These are phyloP conservation scores for Meiosimyza platycephala DNA, from an alignment of 2,888 invertebrate species.

Conservation along the genomic window DNA sequence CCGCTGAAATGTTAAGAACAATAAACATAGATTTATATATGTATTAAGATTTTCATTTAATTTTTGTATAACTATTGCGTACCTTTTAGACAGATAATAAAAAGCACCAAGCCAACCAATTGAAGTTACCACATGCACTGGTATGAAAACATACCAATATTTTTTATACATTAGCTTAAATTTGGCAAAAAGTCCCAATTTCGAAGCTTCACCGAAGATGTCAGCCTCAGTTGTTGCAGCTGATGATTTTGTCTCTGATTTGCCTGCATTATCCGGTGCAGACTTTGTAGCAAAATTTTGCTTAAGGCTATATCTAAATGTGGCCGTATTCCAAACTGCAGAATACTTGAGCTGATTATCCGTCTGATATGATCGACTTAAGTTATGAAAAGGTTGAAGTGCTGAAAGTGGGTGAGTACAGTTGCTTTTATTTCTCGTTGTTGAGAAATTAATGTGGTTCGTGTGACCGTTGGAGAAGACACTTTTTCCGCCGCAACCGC, in stretches of 20 bases:
- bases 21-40: not conserved
- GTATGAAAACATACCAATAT: slow-evolving; percentile 96
- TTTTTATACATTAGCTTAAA: slow-evolving; percentile 94
- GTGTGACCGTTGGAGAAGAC: not conserved
- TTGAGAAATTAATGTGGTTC: slow-evolving; percentile 11
- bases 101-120: slow-evolving; percentile 88
- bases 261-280: slow-evolving; percentile 49
- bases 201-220: slow-evolving; percentile 67
- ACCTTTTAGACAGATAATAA: slow-evolving; percentile 90
- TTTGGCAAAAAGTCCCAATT: slow-evolving; percentile 76
- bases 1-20: slow-evolving; percentile 74
- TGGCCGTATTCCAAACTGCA: not conserved
- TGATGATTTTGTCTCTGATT: slow-evolving; percentile 54
- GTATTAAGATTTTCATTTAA: not conserved
- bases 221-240: slow-evolving; percentile 51
- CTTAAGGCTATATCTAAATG: not conserved
- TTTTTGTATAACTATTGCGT: slow-evolving; percentile 1
- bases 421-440: not conserved
- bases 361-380: not conserved
- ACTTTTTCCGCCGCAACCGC: not conserved
- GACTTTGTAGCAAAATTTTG: slow-evolving; percentile 46
- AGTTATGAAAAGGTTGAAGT: not conserved
- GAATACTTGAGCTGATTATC: not conserved
- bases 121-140: slow-evolving; percentile 92
- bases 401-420: not conserved